Base-by-base conservation (phyloP, 2,113 vertebrate genomes). In the Burhinus oedicnemus region DNA sequence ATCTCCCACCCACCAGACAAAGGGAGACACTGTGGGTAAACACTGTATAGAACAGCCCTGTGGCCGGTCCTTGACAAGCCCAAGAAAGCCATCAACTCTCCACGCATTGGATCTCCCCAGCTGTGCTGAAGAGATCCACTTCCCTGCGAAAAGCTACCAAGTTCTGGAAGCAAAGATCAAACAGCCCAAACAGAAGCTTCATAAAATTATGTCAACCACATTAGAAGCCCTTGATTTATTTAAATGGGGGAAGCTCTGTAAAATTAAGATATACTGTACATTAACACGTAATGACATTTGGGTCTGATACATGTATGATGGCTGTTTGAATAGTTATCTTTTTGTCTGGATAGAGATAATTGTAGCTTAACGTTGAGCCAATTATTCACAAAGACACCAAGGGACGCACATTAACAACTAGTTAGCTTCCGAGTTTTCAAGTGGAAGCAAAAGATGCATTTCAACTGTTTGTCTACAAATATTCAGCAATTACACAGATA, bases 391-490 rank as follows among this genome's bases (percentile, higher is more conserved):
- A 60, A 93, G 83, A 88, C 85, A 84, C 79, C 79, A 83, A 82
- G 68, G 80, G 88, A 96, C 83, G 90, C 83, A 68, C 72, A 76
- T 93, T 91, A 92, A 94, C 77, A 95, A 86, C 60, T 64, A 85
- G 64, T 81, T 76, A 83, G 61, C 54, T 93, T 92, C 86, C 70
- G 92, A 80, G 92, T 87, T 93, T 85, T 83, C 85, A 62, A 94
- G 84, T 30, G 84, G 72, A 82, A 83, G 80, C 1, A 1, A 69
- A 96, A 81, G 82, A 94, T 96, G 58, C 60, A 81, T 77, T 44
- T 96, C 72, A 88, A 36, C 85, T 91, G 83, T 93, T 97, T 96
- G 93, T 94, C 94, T 93, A 95, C 97, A 97, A 97, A 97, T 95
- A 97, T 66, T 89, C 94, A 81, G 84, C 87, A 93, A 96, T 97